Conservation (phyloP, 2,797 vertebrate genomes). For the Choloepus didactylus region DNA sequence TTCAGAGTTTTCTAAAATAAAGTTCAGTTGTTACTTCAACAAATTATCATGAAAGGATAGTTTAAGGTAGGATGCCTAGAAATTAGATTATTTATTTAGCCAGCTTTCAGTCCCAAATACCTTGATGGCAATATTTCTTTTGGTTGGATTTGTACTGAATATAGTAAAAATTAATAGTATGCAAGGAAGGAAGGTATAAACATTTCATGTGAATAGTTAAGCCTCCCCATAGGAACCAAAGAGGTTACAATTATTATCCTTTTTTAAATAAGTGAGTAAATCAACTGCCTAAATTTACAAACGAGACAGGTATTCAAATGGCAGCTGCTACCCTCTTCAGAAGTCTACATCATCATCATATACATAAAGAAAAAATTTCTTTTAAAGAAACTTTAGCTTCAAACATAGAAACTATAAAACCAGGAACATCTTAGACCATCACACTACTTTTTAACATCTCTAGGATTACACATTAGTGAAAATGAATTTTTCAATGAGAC, state of each 20-base stretch:
- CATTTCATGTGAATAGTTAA: constrained; percentile 27
- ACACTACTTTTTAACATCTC: constrained; percentile 30
- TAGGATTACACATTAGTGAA: constrained; percentile 40
- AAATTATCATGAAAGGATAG: background rate
- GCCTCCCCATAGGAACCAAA: background rate
- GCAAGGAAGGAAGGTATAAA: background rate
- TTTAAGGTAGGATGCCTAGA: background rate
- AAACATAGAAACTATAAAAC: constrained; percentile 40
- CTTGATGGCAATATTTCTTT: constrained; percentile 30
- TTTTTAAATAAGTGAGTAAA: constrained; percentile 24
- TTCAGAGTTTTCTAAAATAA: constrained; percentile 58
- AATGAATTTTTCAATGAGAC: constrained; percentile 18
- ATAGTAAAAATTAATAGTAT: background rate
- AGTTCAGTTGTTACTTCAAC: background rate
- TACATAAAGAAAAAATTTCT: constrained; percentile 32
- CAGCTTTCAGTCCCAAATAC: constrained; percentile 23
- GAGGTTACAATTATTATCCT: background rate
- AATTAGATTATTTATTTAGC: constrained; percentile 4
- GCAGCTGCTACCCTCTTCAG: background rate
- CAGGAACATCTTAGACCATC: background rate
- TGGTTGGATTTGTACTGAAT: constrained; percentile 46
- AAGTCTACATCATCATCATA: constrained; percentile 15
- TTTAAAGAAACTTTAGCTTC: constrained; percentile 52
- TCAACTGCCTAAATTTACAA: background rate
- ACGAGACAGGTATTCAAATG: background rate